phyloP scores from a whole-genome alignment of 2,797 vertebrate species.

The Chaenodraco wilsoni region DNA sequence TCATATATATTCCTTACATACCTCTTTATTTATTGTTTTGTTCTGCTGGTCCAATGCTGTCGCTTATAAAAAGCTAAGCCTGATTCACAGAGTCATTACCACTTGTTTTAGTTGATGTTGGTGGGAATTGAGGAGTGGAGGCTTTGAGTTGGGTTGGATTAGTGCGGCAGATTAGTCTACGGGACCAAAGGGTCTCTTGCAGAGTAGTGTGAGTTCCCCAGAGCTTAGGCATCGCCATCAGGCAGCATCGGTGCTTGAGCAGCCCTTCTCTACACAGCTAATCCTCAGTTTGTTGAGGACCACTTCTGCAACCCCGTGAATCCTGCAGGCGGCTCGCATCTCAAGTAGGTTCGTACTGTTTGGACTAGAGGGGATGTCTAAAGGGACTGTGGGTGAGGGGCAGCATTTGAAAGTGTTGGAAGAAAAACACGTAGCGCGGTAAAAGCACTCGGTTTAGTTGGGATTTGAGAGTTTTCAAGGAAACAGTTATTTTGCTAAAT shows the following conservation, averaged over 20 bases:
- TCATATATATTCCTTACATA: neutral
- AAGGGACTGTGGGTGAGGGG: slow-evolving; percentile 32
- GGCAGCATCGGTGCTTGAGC: slow-evolving; percentile 74
- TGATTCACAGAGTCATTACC: slow-evolving; percentile 55
- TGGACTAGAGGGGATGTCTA: slow-evolving; percentile 57
- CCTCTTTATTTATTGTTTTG: neutral
- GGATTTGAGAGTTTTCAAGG: neutral
- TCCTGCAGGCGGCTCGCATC: slow-evolving; percentile 85
- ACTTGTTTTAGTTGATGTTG: slow-evolving; percentile 41
- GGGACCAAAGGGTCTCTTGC: slow-evolving; percentile 66
- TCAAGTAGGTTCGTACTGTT: slow-evolving; percentile 81
- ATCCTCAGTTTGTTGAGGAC: slow-evolving; percentile 85
- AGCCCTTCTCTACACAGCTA: slow-evolving; percentile 80
- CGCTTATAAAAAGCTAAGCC: slow-evolving; percentile 45
- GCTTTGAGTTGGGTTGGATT: slow-evolving; percentile 62
- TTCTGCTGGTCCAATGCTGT: slow-evolving; percentile 9
- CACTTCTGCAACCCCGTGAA: slow-evolving; percentile 73
- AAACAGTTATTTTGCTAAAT: slow-evolving; percentile 11
- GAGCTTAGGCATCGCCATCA: slow-evolving; percentile 84
- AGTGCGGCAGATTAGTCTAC: slow-evolving; percentile 72
- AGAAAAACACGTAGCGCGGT: slow-evolving; percentile 22
- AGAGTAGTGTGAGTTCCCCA: slow-evolving; percentile 83
- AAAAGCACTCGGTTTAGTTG: slow-evolving; percentile 2
- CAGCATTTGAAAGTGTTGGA: slow-evolving; percentile 8
- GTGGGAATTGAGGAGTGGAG: slow-evolving; percentile 44